Percentiles rank a stretch among this genome's conserved stretches.
These are phyloP conservation scores for Caenorhabditis drosophilae DNA, from an alignment of 2,888 invertebrate species.

Conservation along the genomic window DNA sequence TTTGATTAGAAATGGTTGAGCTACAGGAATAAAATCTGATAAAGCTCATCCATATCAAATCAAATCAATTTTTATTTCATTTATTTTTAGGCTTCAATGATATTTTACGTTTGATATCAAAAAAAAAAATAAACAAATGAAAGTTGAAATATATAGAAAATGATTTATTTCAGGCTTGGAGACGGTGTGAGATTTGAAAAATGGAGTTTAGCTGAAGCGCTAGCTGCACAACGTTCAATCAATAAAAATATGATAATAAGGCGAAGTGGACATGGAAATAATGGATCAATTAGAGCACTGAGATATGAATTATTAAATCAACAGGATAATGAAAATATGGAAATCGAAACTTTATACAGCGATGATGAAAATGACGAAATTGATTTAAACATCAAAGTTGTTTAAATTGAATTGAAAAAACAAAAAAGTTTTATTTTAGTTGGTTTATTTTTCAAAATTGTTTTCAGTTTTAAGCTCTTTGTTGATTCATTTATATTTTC, in stretches of 20 bases:
- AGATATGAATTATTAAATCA: not conserved
- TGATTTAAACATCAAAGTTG: slow-evolving; percentile 23
- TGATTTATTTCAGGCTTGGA: slow-evolving; percentile 50
- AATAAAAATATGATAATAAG: no score
- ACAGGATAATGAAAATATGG: not conserved
- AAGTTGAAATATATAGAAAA: no score
- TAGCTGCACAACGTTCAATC: slow-evolving; percentile 5
- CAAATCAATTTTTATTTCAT: no score
- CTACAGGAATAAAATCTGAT: no score
- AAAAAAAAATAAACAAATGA: not conserved
- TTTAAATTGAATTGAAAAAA: no score
- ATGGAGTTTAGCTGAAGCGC: slow-evolving; percentile 30
- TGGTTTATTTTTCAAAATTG: no score
- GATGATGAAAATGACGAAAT: slow-evolving; percentile 29
- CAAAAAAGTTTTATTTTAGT: no score
- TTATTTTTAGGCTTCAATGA: no score
- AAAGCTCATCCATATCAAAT: no score
- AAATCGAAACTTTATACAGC: slow-evolving; percentile 23
- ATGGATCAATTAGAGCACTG: not conserved
- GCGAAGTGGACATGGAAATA: not conserved
- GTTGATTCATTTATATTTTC: no score
- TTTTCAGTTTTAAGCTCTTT: no score
- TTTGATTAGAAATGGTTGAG: no score
- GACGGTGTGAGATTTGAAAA: slow-evolving; percentile 49
- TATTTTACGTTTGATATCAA: not conserved